Evolutionary conservation across 1,140 invertebrate species (phyloP), one percentile per base, ranked within the genome.

Genomic region (Drosophila oshimai): DNA sequence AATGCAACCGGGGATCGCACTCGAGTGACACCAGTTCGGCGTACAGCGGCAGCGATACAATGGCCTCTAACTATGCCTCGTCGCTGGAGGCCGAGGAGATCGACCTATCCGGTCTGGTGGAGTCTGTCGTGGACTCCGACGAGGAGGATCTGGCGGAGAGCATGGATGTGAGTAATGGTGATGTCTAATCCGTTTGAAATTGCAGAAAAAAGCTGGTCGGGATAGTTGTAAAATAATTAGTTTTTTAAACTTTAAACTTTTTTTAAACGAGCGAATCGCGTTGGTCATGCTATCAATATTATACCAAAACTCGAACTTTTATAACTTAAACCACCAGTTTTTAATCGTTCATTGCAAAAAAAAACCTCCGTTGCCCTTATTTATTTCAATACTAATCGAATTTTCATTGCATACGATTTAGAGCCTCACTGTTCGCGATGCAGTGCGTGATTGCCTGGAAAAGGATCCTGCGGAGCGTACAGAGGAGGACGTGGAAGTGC

Each of bases 391-490:
- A n/a, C n/a, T 33, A 33, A 6, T 13, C 2, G 5, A 33, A 33
- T 13, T 13, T 13, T 2, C 1, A 2, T 13, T 13, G 6, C 0
- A 33, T 6, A 4, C 6, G 0, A 26, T 26, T 10, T 92, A 96
- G 96, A 98, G 96, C 90, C 92, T 97, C 57, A 96, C 95, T 55
- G 96, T 98, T 0, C 94, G 97, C 45, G 98, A 99, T 93, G 96
- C 96, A 41, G 98, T 99, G 2, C 93, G 98, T 67, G 98, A 99
- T 91, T 99, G 98, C 90, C 92, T 99, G 45, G 98, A 99, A 90
- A 99, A 99, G 92, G 97, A 99, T 91, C 98, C 98, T 5, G 94
- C 94, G 39, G 97, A 99, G 76, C 93, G 98, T 73, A 96, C 95
- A 6, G 96, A 98, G 74, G 97, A 99, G 64, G 98, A 99, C 90